These are phyloP conservation scores for Meloidogyne floridensis DNA, from an alignment of 1,140 invertebrate species.

Conservation along the genomic window DNA sequence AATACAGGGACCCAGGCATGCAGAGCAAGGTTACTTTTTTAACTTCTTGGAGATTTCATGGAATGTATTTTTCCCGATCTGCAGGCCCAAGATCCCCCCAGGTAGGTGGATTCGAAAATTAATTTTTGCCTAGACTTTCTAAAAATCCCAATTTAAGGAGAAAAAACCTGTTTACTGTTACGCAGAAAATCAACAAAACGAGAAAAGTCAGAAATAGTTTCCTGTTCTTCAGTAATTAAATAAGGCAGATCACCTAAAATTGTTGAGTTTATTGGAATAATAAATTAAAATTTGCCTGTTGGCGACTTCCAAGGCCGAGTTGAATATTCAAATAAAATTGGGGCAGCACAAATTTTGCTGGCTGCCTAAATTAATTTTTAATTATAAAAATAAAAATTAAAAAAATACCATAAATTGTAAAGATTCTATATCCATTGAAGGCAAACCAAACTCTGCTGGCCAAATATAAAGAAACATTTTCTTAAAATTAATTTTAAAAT, in stretches of 20 bases:
- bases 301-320: conserved; percentile 39
- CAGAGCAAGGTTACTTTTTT: too few species aligned
- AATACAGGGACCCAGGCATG: too few species aligned
- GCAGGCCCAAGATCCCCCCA: too few species aligned
- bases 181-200: conserved; percentile 48
- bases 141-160: background rate
- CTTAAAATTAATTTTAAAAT: background rate
- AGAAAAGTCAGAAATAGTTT: conserved; percentile 35
- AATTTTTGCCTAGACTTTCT: too few species aligned
- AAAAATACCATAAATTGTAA: conserved; percentile 57
- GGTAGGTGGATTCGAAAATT: too few species aligned
- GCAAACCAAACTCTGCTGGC: conserved; percentile 60
- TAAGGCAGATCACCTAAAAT: conserved; percentile 42
- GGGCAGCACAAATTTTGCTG: conserved; percentile 46
- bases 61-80: too few species aligned
- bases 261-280: background rate
- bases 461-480: conserved; percentile 53
- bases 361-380: conserved; percentile 35
- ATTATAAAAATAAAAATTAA: conserved; percentile 13
- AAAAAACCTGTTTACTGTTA: conserved; percentile 43
- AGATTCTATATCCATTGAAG: conserved; percentile 51
- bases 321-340: conserved; percentile 32
- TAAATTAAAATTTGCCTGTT: conserved; percentile 22
- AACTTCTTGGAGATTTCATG: too few species aligned
- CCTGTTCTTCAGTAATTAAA: conserved; percentile 29